A percentile compares a stretch with the other conserved stretches of the same genome.
Conservation (phyloP, 2,113 vertebrate species). For the Pollachius pollachius region DNA sequence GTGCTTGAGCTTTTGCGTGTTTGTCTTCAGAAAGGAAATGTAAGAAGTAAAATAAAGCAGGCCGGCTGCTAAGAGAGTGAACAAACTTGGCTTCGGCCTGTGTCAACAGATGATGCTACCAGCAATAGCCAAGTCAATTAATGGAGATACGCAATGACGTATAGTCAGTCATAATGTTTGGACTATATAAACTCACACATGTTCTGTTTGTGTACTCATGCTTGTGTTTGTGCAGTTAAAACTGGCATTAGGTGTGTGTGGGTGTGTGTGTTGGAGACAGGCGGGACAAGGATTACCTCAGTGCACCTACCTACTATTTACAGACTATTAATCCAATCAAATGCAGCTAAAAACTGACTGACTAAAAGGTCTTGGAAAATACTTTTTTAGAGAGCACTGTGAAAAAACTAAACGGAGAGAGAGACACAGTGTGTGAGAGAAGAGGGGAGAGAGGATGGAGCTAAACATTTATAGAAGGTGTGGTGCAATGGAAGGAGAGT, state of each 20-base stretch:
- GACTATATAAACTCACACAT: constrained; percentile 24
- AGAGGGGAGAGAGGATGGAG: constrained; percentile 7
- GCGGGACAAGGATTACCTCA: neutral
- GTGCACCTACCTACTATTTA: constrained; percentile 17
- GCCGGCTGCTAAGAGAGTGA: neutral
- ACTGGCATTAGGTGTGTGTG: constrained; percentile 11
- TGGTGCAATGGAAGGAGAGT: too few relatives aligned
- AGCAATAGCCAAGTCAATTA: constrained; percentile 48
- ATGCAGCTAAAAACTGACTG: constrained; percentile 7
- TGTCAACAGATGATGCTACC: constrained; percentile 59
- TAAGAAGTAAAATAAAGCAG: neutral
- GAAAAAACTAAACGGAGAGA: neutral
- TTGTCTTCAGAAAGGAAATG: neutral
- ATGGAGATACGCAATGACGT: constrained; percentile 47
- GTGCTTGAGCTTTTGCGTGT: constrained; percentile 5
- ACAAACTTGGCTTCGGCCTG: constrained; percentile 41
- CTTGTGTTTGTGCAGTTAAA: constrained; percentile 17
- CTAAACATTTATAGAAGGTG: constrained; percentile 19
- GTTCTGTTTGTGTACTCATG: constrained; percentile 11
- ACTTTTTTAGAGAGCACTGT: neutral
- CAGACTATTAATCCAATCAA: constrained; percentile 20
- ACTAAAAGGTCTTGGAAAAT: neutral
- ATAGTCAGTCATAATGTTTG: constrained; percentile 38
- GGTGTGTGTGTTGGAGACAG: neutral
- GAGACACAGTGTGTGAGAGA: neutral